phyloP scores from a whole-genome alignment of 2,797 vertebrate genomes.

The Glyptemys insculpta region DNA sequence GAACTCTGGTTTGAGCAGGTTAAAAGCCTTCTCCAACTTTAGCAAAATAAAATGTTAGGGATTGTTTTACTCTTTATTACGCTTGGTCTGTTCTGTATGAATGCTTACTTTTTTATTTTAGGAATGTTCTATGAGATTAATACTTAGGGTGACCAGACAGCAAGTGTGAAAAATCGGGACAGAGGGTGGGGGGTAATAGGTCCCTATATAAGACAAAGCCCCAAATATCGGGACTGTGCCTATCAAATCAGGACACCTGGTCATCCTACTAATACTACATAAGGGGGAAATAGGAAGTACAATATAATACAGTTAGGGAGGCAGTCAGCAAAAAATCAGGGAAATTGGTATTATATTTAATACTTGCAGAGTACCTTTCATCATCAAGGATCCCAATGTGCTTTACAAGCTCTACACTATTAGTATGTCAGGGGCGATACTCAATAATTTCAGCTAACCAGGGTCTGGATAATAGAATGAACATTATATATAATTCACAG shows the following conservation, averaged over 20 bases:
- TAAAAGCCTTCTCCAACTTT: not conserved
- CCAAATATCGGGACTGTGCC: no score
- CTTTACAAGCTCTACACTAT: not conserved
- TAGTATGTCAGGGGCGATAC: not conserved
- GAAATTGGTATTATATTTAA: not conserved
- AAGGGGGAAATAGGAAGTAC: not conserved
- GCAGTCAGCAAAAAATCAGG: not conserved
- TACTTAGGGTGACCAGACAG: not conserved
- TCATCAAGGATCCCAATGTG: not conserved
- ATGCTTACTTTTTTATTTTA: not conserved
- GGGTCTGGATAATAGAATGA: not conserved
- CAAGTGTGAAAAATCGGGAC: no score
- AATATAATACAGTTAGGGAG: not conserved
- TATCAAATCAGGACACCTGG: no score
- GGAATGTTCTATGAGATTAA: not conserved
- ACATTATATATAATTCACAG: not conserved
- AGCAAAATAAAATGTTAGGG: not conserved
- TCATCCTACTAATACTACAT: not conserved
- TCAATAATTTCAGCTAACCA: not conserved
- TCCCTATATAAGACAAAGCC: no score
- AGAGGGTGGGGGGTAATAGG: no score
- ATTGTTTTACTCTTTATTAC: not conserved
- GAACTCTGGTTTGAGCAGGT: not conserved
- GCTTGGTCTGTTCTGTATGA: not conserved
- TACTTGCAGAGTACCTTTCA: not conserved